Percentiles rank a stretch among this genome's conserved stretches.
Conservation (phyloP, 2,888 invertebrate species). For the Bembecia ichneumoniformis region DNA sequence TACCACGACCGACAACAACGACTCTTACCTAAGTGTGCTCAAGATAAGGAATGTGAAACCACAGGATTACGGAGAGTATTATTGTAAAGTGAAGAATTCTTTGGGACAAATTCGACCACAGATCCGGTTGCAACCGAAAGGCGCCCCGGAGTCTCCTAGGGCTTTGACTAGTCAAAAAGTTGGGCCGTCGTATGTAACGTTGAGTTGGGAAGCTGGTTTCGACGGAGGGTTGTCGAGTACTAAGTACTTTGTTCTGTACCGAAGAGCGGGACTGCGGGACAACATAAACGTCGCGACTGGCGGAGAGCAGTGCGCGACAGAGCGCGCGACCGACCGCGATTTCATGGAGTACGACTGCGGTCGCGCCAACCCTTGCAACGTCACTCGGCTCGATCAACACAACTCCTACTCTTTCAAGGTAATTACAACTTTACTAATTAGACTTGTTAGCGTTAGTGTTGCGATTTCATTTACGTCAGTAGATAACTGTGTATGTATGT, state of each 20-base stretch:
- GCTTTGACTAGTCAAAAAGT: conserved; percentile 80
- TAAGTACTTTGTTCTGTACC: conserved; percentile 89
- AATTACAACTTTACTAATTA: conserved; percentile 12
- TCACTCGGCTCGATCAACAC: conserved; percentile 87
- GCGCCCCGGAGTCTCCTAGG: conserved; percentile 87
- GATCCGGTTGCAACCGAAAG: conserved; percentile 87
- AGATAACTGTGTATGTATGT: background rate
- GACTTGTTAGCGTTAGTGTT: conserved; percentile 5
- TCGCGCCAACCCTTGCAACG: conserved; percentile 88
- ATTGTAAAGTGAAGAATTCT: conserved; percentile 87
- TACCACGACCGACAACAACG: conserved; percentile 85
- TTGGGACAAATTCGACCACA: conserved; percentile 83
- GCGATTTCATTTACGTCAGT: background rate
- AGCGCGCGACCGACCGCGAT: conserved; percentile 66
- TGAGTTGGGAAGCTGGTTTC: conserved; percentile 91
- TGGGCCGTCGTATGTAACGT: conserved; percentile 83
- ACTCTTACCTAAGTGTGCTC: conserved; percentile 86
- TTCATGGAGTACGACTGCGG: conserved; percentile 91
- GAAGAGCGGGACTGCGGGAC: conserved; percentile 72
- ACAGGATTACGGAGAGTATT: conserved; percentile 93
- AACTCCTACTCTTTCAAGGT: conserved; percentile 90
- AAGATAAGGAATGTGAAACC: conserved; percentile 80
- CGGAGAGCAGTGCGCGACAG: conserved; percentile 40
- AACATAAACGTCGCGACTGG: conserved; percentile 58
- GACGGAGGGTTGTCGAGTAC: conserved; percentile 90